These are phyloP conservation scores for Beaufortia kweichowensis DNA, from an alignment of 2,113 vertebrate species.

Conservation along the genomic window DNA sequence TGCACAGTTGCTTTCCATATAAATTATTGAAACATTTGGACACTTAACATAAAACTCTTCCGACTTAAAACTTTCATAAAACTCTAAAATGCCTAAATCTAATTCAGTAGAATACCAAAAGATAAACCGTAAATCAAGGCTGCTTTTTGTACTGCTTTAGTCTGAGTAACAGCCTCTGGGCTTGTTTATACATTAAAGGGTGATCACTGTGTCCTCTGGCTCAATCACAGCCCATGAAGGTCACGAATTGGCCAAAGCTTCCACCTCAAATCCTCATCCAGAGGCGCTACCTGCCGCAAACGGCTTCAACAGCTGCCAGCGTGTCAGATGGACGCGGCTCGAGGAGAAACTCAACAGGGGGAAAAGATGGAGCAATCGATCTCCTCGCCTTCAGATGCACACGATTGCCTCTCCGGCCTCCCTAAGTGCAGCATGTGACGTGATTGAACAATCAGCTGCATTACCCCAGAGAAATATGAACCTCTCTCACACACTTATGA, in stretches of 20 bases:
- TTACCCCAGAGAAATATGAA: slow-evolving; percentile 65
- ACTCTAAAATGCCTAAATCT: not conserved
- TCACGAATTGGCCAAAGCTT: slow-evolving; percentile 47
- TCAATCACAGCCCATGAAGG: slow-evolving; percentile 42
- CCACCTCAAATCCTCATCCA: slow-evolving; percentile 33
- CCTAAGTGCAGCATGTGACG: slow-evolving; percentile 61
- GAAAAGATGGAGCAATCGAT: slow-evolving; percentile 68
- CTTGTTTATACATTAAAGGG: not conserved
- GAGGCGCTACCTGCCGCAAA: slow-evolving; percentile 50
- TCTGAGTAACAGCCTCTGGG: slow-evolving; percentile 3
- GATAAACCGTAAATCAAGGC: not conserved
- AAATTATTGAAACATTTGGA: no score
- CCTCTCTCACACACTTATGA: slow-evolving; percentile 14
- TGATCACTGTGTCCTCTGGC: slow-evolving; percentile 4
- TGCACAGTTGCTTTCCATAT: no score
- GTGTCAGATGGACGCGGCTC: slow-evolving; percentile 55
- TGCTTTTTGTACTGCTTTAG: not conserved
- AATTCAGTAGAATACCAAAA: not conserved
- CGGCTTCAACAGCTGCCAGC: slow-evolving; percentile 36
- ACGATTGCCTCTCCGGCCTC: slow-evolving; percentile 63
- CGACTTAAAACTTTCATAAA: no score
- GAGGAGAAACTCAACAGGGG: slow-evolving; percentile 51
- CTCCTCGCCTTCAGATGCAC: slow-evolving; percentile 68
- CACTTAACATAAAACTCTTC: no score
- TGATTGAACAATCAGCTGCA: slow-evolving; percentile 71